Base-by-base conservation (phyloP, 2,888 invertebrate species). In the Euproctis similis region DNA sequence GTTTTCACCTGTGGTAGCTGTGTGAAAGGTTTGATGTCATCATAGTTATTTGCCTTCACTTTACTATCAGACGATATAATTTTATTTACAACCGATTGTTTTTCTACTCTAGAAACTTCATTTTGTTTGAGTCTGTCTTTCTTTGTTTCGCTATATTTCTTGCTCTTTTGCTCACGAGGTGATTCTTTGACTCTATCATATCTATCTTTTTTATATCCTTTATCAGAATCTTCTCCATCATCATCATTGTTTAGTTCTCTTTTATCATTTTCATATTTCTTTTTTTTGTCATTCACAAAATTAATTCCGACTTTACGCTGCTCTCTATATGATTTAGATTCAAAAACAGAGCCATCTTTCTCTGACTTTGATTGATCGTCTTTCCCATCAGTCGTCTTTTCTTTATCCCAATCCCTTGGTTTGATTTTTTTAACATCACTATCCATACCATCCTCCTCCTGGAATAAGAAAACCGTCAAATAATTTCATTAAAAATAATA, bases 1-100 rank as follows among this genome's bases (percentile, higher is more conserved):
- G 82, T 80, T 53, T 85, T 85, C 1, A 85, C 81, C 46, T 85
- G 81, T 4, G 85, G 85, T 30, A 82, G 52, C 52, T 85, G 84
- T 23, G 85, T 85, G 30, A 85, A 85, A 1, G 85, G 85, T 55
- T 84, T 85, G 17, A 85, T 85, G 39, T 85, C 77, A 46, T 78
- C 77, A 50, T 51, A 42, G 32, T 78, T 81, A 9, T 72, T 53
- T 18, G 61, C 53, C 52, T 77, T 85, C 1, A 53, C 50, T 64
- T 72, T 85, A 24, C 53, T 60, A 31, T 80, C 81, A 26, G 72
- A 55, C 21, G 68, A 66, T 54, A 71, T 65, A 12, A 71, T 68
- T 64, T 74, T 81, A 41, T 57, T 76, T 26, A 76, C 67, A 11
- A 51, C 67, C 4, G 71, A 59, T 46, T 73, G 77, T 40, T 81